Base-by-base conservation (phyloP, 2,888 invertebrate genomes). In the Troides oblongomaculatus region DNA sequence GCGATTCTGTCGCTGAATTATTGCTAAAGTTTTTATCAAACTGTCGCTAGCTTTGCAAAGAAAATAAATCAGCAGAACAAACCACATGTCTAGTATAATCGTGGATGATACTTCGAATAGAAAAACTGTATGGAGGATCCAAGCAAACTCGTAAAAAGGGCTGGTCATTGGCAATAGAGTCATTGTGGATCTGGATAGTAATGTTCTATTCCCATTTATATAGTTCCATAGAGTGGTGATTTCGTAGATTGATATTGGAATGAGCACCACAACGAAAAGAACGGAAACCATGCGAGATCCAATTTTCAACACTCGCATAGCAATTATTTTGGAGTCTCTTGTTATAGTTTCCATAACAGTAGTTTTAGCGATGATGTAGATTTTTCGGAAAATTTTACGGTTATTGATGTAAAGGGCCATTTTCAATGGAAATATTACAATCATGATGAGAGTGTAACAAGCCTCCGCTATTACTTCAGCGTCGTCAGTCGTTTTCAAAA, bases 131-230 rank as follows among this genome's bases (percentile, higher is more conserved):
- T 90, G 90, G 1, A 89, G 64, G 0, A 82, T 50, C 72, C 85
- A 81, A 0, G 83, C 82, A 0, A 89, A 66, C 74, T 90, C 89
- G 50, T 83, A 84, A 64, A 80, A 88, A 0, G 90, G 89, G 3
- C 81, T 74, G 0, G 78, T 78, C 84, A 88, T 84, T 0, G 90
- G 86, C 84, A 89, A 81, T 0, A 90, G 74, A 10, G 78, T 85
- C 0, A 79, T 74, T 0, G 89, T 89, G 0, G 87, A 81, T 59
- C 78, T 78, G 0, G 88, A 89, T 2, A 90, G 62, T 2, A 84
- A 79, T 2, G 80, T 80, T 61, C 80, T 80, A 0, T 76, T 76
- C 0, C 86, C 88, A 7, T 75, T 74, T 0, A 80, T 17, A 69
- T 85, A 86, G 70, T 77, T 78, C 82, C 84, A 88, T 0, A 87